Evolutionary conservation across 2,888 invertebrate genomes (phyloP).

Genomic region (Tineola bisselliella): DNA sequence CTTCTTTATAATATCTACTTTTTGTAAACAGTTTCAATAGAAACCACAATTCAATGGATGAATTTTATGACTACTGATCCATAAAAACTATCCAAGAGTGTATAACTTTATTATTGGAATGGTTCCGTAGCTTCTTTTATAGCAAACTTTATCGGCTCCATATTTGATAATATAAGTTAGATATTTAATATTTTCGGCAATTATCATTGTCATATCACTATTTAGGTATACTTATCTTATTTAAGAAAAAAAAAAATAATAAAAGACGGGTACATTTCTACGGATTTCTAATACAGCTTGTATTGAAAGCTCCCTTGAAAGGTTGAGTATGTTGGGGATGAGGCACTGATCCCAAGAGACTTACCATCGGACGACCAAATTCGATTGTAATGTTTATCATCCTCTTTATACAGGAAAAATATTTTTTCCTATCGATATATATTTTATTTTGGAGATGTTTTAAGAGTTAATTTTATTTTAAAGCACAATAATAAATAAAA

Average conservation of each 20-base stretch:
- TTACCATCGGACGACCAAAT: background rate
- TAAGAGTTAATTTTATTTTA: too few relatives aligned
- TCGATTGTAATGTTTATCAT: background rate
- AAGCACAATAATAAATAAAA: too few relatives aligned
- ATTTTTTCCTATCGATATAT: background rate
- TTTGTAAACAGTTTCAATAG: background rate
- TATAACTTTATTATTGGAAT: too few relatives aligned
- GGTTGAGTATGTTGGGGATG: background rate
- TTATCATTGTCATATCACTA: too few relatives aligned
- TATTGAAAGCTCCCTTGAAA: slow-evolving; percentile 1
- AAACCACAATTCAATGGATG: background rate
- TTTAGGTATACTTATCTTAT: too few relatives aligned
- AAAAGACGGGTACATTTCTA: background rate
- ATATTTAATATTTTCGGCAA: too few relatives aligned
- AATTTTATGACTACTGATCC: background rate
- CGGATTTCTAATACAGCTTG: background rate
- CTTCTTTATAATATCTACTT: background rate
- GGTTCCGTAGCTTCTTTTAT: too few relatives aligned
- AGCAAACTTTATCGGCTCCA: too few relatives aligned
- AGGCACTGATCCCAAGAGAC: background rate
- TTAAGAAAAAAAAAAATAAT: too few relatives aligned
- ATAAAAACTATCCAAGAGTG: too few relatives aligned
- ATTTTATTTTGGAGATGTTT: background rate
- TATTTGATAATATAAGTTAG: too few relatives aligned
- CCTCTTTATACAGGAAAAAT: background rate